Conservation (phyloP, 2,113 vertebrate species). For the Larimichthys polyactis region DNA sequence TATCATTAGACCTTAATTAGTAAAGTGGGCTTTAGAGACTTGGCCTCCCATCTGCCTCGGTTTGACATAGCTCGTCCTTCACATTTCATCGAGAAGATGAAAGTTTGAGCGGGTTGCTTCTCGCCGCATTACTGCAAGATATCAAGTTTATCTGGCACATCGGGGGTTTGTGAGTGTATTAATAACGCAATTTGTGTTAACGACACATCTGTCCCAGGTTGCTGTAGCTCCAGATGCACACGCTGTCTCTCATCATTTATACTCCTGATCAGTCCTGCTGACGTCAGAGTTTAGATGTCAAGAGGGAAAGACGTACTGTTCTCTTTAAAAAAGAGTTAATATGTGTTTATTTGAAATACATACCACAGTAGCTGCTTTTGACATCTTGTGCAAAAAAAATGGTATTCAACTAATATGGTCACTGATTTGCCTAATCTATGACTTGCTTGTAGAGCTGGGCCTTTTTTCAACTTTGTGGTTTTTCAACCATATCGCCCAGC, state of each 20-base stretch:
- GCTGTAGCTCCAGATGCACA: constrained; percentile 23
- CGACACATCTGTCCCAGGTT: constrained; percentile 38
- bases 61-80: constrained; percentile 63
- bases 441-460: neutral
- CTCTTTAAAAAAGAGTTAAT: neutral
- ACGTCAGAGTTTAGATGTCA: neutral
- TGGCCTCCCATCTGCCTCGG: constrained; percentile 56
- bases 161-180: neutral
- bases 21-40: constrained; percentile 59
- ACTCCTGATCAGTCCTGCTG: constrained; percentile 22
- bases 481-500: neutral
- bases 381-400: no score
- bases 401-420: neutral
- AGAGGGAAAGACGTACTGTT: neutral
- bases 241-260: constrained; percentile 35
- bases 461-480: neutral
- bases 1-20: constrained; percentile 74
- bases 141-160: constrained; percentile 15
- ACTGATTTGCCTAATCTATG: neutral
- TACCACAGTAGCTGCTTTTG: no score
- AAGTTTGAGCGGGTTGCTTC: constrained; percentile 22
- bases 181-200: constrained; percentile 50
- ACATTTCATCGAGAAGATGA: constrained; percentile 23
- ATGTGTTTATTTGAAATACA: no score
- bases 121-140: neutral